Evolutionary conservation across 2,113 vertebrate genomes (phyloP).

Genomic region (Ptilorrhoa leucosticta): DNA sequence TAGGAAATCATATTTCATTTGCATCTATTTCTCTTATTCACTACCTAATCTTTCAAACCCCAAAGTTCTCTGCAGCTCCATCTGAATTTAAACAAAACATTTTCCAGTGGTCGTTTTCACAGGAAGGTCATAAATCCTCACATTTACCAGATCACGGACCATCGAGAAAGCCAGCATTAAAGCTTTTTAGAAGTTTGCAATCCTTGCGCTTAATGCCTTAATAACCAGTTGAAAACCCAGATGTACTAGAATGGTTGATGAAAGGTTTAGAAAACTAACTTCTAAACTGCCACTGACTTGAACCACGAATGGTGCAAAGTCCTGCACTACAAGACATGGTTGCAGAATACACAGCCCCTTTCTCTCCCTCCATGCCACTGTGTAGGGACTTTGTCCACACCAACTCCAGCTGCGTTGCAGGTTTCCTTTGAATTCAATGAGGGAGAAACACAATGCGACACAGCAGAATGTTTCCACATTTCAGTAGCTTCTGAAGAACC

Average conservation of each 20-base stretch:
- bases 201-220: not conserved
- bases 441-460: not conserved
- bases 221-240: not conserved
- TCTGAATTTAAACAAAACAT: constrained; percentile 63
- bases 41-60: constrained; percentile 62
- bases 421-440: not conserved
- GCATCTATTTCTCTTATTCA: constrained; percentile 67
- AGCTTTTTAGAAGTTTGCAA: not conserved
- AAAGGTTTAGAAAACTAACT: constrained; percentile 6
- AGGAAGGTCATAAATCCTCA: constrained; percentile 24
- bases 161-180: not conserved
- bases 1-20: constrained; percentile 67
- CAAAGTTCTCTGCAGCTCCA: constrained; percentile 20
- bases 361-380: not conserved
- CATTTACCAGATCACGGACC: not conserved
- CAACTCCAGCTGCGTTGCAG: not conserved
- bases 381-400: not conserved
- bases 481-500: not conserved
- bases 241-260: not conserved
- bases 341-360: not conserved
- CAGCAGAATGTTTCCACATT: not conserved
- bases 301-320: not conserved
- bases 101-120: constrained; percentile 2
- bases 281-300: not conserved
- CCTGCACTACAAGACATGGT: not conserved